phyloP scores from a whole-genome alignment of 1,140 invertebrate species.

The Drosophila kikkawai region DNA sequence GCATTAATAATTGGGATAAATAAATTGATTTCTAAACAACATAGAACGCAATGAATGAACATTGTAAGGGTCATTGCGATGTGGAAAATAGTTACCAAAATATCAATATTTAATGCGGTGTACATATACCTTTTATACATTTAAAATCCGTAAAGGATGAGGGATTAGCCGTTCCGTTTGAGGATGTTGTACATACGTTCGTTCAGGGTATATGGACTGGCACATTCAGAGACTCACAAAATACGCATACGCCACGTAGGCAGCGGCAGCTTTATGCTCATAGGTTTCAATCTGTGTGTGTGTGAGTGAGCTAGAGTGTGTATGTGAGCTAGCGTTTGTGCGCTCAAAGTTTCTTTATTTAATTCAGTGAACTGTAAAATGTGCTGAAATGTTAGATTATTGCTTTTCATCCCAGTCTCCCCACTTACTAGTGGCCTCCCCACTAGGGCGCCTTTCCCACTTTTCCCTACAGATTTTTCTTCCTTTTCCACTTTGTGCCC shows the following conservation, averaged over 20 bases:
- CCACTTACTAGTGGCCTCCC: slow-evolving; percentile 43
- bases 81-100: neutral
- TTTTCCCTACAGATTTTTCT: slow-evolving; percentile 11
- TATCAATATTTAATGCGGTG: slow-evolving; percentile 11
- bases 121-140: neutral
- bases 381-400: slow-evolving; percentile 83
- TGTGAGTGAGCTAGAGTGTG: slow-evolving; percentile 5
- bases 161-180: slow-evolving; percentile 21
- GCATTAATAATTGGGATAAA: slow-evolving; percentile 12
- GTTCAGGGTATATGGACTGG: slow-evolving; percentile 12
- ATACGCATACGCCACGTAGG: slow-evolving; percentile 55
- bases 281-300: slow-evolving; percentile 50
- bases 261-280: slow-evolving; percentile 49
- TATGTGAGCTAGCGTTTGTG: slow-evolving; percentile 23
- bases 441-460: neutral
- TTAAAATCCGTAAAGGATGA: neutral
- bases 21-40: slow-evolving; percentile 14
- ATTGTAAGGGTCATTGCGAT: neutral
- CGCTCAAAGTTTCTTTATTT: slow-evolving; percentile 82
- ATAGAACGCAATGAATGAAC: neutral
- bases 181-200: neutral
- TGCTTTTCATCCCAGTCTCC: slow-evolving; percentile 62
- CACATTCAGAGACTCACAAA: slow-evolving; percentile 29
- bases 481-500: slow-evolving; percentile 41
- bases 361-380: slow-evolving; percentile 84